Evolutionary conservation across 2,113 vertebrate species (phyloP).

Genomic region (Peromyscus polionotus): DNA sequence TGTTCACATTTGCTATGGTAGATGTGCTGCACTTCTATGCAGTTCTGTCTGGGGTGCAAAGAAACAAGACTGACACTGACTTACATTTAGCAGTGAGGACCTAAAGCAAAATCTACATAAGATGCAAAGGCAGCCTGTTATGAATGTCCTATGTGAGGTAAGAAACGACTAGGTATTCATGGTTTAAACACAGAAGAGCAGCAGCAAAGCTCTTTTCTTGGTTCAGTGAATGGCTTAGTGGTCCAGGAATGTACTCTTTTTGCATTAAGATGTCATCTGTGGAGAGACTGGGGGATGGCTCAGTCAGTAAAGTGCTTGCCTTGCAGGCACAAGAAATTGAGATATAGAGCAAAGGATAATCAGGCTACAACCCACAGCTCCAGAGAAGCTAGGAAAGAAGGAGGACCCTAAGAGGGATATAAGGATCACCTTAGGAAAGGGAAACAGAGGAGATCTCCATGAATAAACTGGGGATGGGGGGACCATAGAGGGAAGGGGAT

Average conservation of each 20-base stretch:
- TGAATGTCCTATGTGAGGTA: background rate
- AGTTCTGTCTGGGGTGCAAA: background rate
- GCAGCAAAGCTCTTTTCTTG: background rate
- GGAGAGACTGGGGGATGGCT: background rate
- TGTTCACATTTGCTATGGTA: background rate
- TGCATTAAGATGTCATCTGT: background rate
- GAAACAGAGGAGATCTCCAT: no score
- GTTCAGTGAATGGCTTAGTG: conserved; percentile 17
- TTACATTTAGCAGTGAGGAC: background rate
- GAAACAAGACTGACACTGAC: background rate
- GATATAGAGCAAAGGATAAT: background rate
- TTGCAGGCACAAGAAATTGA: background rate
- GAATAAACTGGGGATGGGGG: no score
- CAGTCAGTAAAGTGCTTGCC: background rate
- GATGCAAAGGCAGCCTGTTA: background rate
- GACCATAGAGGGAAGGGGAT: no score
- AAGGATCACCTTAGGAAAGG: no score
- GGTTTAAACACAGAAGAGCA: background rate
- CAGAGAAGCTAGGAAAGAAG: no score
- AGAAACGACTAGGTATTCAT: background rate
- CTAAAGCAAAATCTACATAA: conserved; percentile 16
- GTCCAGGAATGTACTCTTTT: background rate
- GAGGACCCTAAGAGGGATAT: no score
- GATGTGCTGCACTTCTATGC: background rate
- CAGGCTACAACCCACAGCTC: no score